Percentiles rank a stretch among this genome's conserved stretches.
phyloP scores from a whole-genome alignment of 2,113 vertebrate genomes.

The Esox niger region DNA sequence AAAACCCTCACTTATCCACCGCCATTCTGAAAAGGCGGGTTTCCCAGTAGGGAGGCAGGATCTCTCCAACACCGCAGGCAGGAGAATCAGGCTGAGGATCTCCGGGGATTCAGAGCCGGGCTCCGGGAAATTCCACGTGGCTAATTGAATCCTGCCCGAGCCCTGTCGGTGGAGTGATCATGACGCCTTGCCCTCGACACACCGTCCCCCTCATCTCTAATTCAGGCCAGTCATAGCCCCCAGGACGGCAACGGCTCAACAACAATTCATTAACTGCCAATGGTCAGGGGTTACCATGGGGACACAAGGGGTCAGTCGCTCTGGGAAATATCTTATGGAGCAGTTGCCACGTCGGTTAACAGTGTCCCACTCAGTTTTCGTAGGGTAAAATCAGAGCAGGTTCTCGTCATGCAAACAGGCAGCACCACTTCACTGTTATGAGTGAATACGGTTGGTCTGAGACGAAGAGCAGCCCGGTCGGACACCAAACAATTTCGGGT shows the following conservation, averaged over 20 bases:
- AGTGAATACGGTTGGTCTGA: background rate
- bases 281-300: slow-evolving; percentile 46
- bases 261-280: background rate
- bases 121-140: slow-evolving; percentile 38
- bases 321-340: slow-evolving; percentile 10
- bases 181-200: slow-evolving; percentile 9
- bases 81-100: slow-evolving; percentile 1
- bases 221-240: slow-evolving; percentile 4
- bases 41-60: background rate
- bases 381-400: slow-evolving; percentile 21
- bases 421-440: background rate
- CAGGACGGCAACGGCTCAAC: background rate
- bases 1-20: slow-evolving; percentile 15
- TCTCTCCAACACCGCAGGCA: background rate
- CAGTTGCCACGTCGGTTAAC: background rate
- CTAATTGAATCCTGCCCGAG: slow-evolving; percentile 39
- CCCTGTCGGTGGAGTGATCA: slow-evolving; percentile 30
- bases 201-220: slow-evolving; percentile 24
- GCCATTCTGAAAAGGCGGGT: slow-evolving; percentile 11
- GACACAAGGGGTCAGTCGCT: slow-evolving; percentile 15
- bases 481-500: background rate
- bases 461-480: too few species aligned
- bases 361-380: slow-evolving; percentile 17
- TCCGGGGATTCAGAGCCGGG: slow-evolving; percentile 24
- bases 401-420: slow-evolving; percentile 4